Conservation (phyloP, 2,113 vertebrate species). For the Leucoraja erinaceus region DNA sequence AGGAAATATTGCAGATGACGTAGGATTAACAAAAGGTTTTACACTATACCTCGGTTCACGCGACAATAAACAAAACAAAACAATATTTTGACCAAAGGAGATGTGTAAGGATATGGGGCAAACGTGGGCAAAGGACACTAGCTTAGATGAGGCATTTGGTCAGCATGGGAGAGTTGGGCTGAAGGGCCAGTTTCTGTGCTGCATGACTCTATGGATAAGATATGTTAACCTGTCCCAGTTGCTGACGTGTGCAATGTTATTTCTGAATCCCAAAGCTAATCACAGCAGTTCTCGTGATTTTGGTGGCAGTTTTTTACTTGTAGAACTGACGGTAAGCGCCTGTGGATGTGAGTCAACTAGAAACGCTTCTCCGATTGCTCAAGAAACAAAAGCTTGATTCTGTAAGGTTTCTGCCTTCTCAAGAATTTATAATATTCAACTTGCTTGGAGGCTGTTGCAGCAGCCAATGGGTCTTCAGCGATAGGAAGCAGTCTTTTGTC, state of each 20-base stretch:
- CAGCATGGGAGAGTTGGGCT: no score
- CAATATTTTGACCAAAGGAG: no score
- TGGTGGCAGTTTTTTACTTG: not conserved
- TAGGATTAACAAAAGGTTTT: not conserved
- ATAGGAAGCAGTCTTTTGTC: not conserved
- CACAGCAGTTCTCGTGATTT: not conserved
- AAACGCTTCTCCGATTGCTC: not conserved
- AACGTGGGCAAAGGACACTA: no score
- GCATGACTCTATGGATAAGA: no score
- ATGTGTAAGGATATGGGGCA: no score
- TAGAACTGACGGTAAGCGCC: not conserved
- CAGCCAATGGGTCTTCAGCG: not conserved
- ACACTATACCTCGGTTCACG: no score
- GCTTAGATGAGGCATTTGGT: no score
- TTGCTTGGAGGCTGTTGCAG: not conserved
- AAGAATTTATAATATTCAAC: not conserved
- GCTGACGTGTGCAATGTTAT: not conserved
- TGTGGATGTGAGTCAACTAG: not conserved
- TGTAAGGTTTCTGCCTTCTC: not conserved
- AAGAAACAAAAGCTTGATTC: conserved; percentile 23
- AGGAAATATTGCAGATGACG: not conserved
- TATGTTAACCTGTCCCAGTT: not conserved
- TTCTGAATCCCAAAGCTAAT: not conserved
- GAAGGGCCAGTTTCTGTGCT: no score
- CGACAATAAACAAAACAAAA: no score